Base-by-base conservation (phyloP, 2,797 vertebrate genomes). In the Eupleurogrammus muticus region DNA sequence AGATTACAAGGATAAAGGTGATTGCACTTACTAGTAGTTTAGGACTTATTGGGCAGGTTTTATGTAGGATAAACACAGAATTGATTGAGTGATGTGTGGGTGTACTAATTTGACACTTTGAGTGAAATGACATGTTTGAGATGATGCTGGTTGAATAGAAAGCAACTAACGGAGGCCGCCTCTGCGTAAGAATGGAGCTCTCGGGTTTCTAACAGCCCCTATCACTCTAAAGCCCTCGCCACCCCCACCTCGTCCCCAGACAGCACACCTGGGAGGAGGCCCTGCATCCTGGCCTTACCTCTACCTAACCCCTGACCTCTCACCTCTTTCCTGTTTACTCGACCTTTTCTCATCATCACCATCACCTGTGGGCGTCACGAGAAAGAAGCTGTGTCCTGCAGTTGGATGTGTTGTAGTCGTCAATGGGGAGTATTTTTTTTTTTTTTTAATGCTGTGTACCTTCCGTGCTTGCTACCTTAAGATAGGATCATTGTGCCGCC, bases 201-300 rank as follows among this genome's bases (percentile, higher is more conserved):
- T 90, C 70, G 53, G 61, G 77, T 91, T 90, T 90, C 81, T 35
- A 72, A 57, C 44, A 28, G 56, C 73, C 79, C 65, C 51, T 62
- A 80, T 87, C 65, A 34, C 59, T 62, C 16, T 0, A 60, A 70
- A 38, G 23, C 36, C 42, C 60, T 32, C 47, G 57, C 50, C 21
- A 40, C 69, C 59, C 63, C 44, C 71, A 55, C 56, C 54, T 55
- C 66, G 34, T 40, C n/a, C 14, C 49, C 52, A 54, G 83, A 81
- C 62, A 14, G 61, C 86, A 84, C 88, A 89, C 89, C 90, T 92
- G 89, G 75, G 79, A 67, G 58, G 63, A 80, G 63, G 70, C 56
- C 42, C 69, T 76, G 38, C 73, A 73, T 87, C 84, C 71, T 60
- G 19, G 50, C 32, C 66, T 84, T 76, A 89, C 83, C 87, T 88